These are phyloP conservation scores for Acanthosepion esculentum DNA, from an alignment of 2,888 invertebrate genomes.

Conservation along the genomic window DNA sequence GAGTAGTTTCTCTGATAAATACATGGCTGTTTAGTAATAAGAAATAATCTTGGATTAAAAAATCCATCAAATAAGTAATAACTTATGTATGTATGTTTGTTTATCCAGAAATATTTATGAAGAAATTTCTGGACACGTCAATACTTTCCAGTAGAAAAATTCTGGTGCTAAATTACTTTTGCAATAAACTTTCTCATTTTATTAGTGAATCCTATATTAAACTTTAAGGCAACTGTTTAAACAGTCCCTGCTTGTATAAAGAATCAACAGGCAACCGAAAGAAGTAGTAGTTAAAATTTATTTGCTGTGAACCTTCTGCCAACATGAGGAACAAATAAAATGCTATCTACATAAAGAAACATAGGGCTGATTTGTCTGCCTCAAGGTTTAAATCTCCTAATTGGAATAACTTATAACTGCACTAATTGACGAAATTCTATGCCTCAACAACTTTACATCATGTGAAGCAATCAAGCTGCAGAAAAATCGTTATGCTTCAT, in stretches of 20 bases:
- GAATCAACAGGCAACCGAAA: neutral
- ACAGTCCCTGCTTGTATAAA: neutral
- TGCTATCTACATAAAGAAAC: neutral
- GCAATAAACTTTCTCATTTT: neutral
- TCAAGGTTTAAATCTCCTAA: neutral
- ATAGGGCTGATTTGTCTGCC: neutral
- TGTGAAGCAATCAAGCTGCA: neutral
- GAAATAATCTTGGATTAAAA: no score
- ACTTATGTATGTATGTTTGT: neutral
- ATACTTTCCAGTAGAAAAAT: neutral
- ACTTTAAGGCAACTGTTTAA: neutral
- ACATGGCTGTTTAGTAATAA: no score
- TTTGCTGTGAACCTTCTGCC: neutral
- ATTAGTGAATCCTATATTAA: neutral
- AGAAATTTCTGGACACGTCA: neutral
- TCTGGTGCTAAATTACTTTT: neutral
- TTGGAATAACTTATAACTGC: neutral
- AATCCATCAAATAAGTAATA: neutral
- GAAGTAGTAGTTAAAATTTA: neutral
- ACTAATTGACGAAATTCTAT: neutral
- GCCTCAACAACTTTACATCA: neutral
- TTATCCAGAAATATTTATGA: neutral
- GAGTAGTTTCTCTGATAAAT: no score
- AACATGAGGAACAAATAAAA: neutral
- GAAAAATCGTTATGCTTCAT: neutral